Conservation (phyloP, 2,797 vertebrate genomes). For the Sternotherus odoratus region DNA sequence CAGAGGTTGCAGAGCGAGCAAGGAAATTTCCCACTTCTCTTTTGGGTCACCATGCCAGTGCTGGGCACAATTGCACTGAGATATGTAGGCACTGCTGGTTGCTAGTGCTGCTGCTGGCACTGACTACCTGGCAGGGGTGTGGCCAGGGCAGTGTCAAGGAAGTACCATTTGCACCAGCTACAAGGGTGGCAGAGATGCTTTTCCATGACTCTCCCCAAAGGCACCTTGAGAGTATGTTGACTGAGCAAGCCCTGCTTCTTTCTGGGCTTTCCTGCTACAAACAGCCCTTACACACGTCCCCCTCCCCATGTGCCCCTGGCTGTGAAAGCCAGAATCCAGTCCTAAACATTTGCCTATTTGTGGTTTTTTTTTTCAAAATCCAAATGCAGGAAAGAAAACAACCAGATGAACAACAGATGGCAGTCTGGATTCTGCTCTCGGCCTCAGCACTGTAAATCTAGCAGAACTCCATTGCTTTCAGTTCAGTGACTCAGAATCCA, state of each 20-base stretch:
- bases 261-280: neutral
- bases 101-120: neutral
- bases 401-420: slow-evolving; percentile 4
- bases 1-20: neutral
- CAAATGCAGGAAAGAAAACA: neutral
- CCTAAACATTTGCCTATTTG: neutral
- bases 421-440: neutral
- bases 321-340: neutral
- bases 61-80: neutral
- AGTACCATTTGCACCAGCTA: neutral
- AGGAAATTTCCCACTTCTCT: neutral
- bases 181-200: neutral
- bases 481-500: neutral
- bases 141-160: neutral
- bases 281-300: neutral
- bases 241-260: neutral
- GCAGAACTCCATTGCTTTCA: neutral
- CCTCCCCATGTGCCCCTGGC: neutral
- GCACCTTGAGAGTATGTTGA: neutral
- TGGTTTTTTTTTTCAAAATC: slow-evolving; percentile 6
- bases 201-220: neutral
- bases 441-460: neutral
- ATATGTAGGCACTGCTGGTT: neutral
- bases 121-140: neutral
- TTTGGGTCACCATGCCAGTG: neutral